Evolutionary conservation across 2,888 invertebrate species (phyloP).

Genomic region (Agrochola circellaris): DNA sequence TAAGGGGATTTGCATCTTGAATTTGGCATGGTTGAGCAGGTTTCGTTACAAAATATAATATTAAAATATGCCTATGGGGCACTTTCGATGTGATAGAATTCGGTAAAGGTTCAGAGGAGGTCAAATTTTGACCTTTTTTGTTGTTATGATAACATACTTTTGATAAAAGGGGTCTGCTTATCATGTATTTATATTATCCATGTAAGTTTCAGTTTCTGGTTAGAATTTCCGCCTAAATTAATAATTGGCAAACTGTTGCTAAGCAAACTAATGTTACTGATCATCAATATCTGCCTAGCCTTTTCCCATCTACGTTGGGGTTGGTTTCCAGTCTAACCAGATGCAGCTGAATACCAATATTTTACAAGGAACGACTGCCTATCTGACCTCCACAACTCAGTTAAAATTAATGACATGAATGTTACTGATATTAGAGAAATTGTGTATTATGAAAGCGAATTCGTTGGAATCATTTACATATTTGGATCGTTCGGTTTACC

Average conservation of each 20-base stretch:
- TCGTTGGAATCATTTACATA: background rate
- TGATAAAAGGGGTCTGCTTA: constrained; percentile 32
- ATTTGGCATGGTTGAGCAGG: constrained; percentile 77
- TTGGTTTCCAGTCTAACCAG: no score
- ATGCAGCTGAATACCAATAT: background rate
- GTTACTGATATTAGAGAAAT: background rate
- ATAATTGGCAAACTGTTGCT: background rate
- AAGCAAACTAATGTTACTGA: background rate
- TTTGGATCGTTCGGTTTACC: background rate
- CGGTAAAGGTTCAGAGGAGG: constrained; percentile 49
- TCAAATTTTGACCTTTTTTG: constrained; percentile 52
- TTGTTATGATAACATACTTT: constrained; percentile 50
- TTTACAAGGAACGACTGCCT: background rate
- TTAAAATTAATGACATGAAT: no score
- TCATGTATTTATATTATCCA: no score
- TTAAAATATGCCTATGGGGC: constrained; percentile 67
- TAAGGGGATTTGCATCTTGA: constrained; percentile 84
- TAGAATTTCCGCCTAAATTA: background rate
- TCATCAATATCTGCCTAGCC: no score
- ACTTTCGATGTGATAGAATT: constrained; percentile 59
- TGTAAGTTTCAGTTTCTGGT: background rate
- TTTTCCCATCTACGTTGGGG: background rate
- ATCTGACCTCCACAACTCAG: background rate
- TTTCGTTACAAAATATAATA: constrained; percentile 79
- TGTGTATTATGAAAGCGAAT: background rate